Base-by-base conservation (phyloP, 2,113 vertebrate species). In the Colius striatus region DNA sequence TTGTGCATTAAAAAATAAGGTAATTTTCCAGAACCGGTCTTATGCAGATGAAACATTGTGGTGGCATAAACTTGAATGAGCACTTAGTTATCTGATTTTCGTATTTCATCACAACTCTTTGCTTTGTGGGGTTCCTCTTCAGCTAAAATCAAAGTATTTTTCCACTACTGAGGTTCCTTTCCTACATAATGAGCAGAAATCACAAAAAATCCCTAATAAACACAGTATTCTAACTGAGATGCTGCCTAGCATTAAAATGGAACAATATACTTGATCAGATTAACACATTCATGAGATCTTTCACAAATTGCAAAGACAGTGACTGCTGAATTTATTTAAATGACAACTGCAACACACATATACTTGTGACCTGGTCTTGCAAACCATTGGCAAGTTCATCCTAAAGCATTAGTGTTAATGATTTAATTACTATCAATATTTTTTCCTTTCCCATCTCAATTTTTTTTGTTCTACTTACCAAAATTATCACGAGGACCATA, bases 41-140 rank as follows among this genome's bases (percentile, higher is more conserved):
- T 9, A 32, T 66, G 89, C 55, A 70, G 27, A 38, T 66, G 67
- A 80, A 82, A 58, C 22, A 57, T 9, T 68, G 19, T 78, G 70
- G n/a, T 58, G 30, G 32, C 45, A 45, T 70, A 86, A 86, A 47
- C 47, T 63, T 0, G 0, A 67, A 78, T 54, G 47, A 85, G 50
- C 45, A 68, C 60, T 80, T 77, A 71, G 34, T 60, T 94, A 38
- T 29, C 84, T 60, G 65, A 81, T 85, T 94, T 90, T 81, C 45
- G 22, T 68, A n/a, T 90, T 94, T 88, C 75, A 60, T 66, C 54
- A 38, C 48, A 77, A 50, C 20, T 74, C 55, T 80, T 80, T 78
- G 38, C 55, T 94, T 94, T 74, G 75, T 85, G 25, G 79, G 72
- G 51, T 63, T 96, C 76, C 75, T 94, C 68, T 93, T 96, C 83